Evolutionary conservation across 2,113 vertebrate species (phyloP).

Genomic region (Calonectris borealis): DNA sequence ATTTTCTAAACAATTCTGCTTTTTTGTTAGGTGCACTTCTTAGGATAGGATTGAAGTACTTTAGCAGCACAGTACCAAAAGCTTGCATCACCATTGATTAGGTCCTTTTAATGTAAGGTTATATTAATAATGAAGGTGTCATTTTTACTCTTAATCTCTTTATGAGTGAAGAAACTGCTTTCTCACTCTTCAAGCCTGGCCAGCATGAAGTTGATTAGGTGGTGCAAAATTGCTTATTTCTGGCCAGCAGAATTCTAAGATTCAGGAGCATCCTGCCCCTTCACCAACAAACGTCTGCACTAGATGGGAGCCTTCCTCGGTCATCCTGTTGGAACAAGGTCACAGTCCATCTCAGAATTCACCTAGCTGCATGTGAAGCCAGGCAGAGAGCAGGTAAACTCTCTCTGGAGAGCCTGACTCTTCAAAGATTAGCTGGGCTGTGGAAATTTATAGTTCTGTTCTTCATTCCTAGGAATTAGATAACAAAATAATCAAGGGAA

Average conservation of each 20-base stretch:
- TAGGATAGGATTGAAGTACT: not conserved
- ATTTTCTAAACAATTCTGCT: not conserved
- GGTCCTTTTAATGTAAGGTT: not conserved
- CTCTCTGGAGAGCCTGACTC: not conserved
- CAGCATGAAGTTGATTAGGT: not conserved
- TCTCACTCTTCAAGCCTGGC: not conserved
- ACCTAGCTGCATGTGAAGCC: not conserved
- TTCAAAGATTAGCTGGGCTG: not conserved
- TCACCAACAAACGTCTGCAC: rapidly evolving
- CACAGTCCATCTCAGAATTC: not conserved
- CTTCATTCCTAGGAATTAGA: not conserved
- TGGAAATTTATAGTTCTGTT: not conserved
- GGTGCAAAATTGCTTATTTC: not conserved
- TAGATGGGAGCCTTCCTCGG: not conserved
- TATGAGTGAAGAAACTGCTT: not conserved
- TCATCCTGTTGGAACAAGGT: not conserved
- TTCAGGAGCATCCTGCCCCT: not conserved
- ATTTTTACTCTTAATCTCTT: not conserved
- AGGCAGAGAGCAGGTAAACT: not conserved
- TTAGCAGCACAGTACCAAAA: not conserved
- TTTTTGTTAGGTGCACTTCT: not conserved
- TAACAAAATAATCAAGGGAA: not conserved
- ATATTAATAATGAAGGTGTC: not conserved
- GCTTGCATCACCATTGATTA: not conserved
- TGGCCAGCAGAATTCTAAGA: not conserved